Evolutionary conservation across 2,888 invertebrate genomes (phyloP).

Genomic region (Apamea crenata): DNA sequence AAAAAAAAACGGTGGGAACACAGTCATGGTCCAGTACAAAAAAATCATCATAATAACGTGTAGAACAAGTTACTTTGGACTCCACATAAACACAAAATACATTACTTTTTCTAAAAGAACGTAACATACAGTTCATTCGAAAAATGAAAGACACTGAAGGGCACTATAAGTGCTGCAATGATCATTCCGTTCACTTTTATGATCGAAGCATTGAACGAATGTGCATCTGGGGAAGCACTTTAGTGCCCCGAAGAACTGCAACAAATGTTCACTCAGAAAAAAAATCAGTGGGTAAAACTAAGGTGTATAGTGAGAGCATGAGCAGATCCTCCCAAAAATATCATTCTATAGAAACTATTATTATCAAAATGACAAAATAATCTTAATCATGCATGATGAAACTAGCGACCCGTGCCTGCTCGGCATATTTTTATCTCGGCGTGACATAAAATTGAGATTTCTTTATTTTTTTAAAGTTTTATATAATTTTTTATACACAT

Average conservation of each 20-base stretch:
- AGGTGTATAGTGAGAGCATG: not conserved
- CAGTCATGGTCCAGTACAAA: not conserved
- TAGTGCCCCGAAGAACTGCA: constrained; percentile 14
- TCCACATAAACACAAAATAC: too few relatives aligned
- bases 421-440: not conserved
- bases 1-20: not conserved
- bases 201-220: constrained; percentile 26
- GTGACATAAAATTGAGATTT: not conserved
- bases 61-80: too few relatives aligned
- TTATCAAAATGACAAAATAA: not conserved
- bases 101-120: not conserved
- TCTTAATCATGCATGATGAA: not conserved
- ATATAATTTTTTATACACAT: not conserved
- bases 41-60: not conserved
- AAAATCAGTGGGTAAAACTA: not conserved
- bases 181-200: constrained; percentile 43
- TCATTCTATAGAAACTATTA: not conserved
- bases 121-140: not conserved
- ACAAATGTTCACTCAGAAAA: not conserved
- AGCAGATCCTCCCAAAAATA: not conserved
- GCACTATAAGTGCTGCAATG: constrained; percentile 25
- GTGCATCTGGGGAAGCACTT: constrained; percentile 28
- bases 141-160: not conserved
- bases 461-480: too few relatives aligned
- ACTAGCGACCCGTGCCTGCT: not conserved